A percentile compares a stretch with the other conserved stretches of the same genome.
These are phyloP conservation scores for Microcebus lehilahytsara DNA, from an alignment of 2,113 vertebrate genomes.

Conservation along the genomic window DNA sequence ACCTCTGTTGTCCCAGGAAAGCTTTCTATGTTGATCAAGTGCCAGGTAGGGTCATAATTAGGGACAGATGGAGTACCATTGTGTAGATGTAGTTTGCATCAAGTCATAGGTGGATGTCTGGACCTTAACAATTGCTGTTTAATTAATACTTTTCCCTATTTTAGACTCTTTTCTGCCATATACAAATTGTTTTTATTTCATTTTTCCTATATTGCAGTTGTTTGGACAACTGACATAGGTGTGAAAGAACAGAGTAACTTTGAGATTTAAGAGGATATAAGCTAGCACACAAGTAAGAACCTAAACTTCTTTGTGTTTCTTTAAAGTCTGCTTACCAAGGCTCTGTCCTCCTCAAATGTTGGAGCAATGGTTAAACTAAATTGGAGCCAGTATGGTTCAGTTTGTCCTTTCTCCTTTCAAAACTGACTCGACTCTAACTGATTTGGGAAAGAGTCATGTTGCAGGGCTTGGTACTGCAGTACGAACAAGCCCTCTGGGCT, in stretches of 20 bases:
- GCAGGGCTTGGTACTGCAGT: not conserved
- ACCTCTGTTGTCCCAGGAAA: not conserved
- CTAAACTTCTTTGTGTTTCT: not conserved
- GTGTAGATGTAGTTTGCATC: not conserved
- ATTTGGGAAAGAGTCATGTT: not conserved
- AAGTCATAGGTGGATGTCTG: not conserved
- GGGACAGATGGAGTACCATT: not conserved
- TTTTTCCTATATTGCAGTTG: not conserved
- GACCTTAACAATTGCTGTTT: not conserved
- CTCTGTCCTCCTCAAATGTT: not conserved
- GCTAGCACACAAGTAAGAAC: not conserved
- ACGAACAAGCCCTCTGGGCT: constrained; percentile 39
- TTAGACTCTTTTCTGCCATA: not conserved
- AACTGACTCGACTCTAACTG: constrained; percentile 25
- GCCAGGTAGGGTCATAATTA: not conserved
- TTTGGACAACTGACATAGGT: not conserved
- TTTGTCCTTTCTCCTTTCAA: constrained; percentile 39
- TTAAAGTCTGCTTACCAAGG: not conserved
- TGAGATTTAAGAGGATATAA: not conserved
- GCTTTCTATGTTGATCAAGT: not conserved
- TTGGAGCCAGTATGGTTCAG: not conserved
- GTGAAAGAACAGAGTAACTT: constrained; percentile 25
- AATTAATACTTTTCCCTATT: constrained; percentile 7
- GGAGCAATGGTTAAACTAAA: constrained; percentile 14
- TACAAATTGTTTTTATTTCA: not conserved